Evolutionary conservation across 2,113 vertebrate species (phyloP).

Genomic region (Neofelis nebulosa): DNA sequence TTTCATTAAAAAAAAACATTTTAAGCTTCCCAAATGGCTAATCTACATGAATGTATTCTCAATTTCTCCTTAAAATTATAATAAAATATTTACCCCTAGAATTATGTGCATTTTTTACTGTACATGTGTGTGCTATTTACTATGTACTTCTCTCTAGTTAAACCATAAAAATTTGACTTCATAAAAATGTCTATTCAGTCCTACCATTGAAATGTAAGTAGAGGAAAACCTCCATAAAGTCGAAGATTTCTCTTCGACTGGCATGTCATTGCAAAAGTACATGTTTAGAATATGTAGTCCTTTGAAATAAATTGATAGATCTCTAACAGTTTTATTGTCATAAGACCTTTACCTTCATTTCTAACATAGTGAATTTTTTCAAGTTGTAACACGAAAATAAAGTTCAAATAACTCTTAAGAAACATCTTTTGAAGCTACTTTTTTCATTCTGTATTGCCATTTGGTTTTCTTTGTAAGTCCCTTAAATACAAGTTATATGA

Average conservation of each 20-base stretch:
- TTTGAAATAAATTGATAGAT: not conserved
- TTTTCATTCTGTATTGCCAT: not conserved
- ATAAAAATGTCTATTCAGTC: slow-evolving; percentile 35
- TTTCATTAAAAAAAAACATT: not conserved
- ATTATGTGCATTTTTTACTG: not conserved
- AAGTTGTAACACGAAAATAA: not conserved
- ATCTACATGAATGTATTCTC: not conserved
- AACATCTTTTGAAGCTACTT: not conserved
- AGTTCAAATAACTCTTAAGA: slow-evolving; percentile 1
- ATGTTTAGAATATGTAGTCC: not conserved
- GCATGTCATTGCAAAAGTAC: not conserved
- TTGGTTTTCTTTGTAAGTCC: not conserved
- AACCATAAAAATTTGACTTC: slow-evolving; percentile 34
- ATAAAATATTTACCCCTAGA: not conserved
- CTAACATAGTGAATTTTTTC: not conserved
- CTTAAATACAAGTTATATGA: not conserved
- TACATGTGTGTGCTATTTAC: not conserved
- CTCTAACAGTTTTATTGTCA: not conserved
- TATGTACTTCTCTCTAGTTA: not conserved
- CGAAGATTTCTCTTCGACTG: not conserved
- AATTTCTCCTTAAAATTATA: slow-evolving; percentile 40
- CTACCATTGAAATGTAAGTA: slow-evolving; percentile 2
- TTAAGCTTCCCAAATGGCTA: not conserved
- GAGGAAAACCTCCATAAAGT: not conserved
- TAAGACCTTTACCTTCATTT: not conserved